Evolutionary conservation across 2,797 vertebrate genomes (phyloP).

Genomic region (Amblyraja radiata): DNA sequence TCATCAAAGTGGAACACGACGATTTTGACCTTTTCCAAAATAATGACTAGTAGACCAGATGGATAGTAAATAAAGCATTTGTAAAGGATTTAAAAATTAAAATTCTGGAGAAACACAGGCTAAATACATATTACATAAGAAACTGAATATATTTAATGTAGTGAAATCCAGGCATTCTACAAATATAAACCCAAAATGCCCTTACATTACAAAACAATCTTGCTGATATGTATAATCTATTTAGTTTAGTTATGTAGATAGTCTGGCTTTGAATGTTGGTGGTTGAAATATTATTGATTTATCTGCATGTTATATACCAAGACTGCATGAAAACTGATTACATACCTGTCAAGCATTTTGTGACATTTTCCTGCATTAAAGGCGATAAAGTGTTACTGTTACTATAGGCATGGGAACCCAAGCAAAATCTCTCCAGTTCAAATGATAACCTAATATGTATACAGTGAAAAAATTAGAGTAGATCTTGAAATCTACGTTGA

Average conservation of each 20-base stretch:
- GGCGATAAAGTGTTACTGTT: not conserved
- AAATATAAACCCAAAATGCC: not conserved
- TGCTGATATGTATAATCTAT: not conserved
- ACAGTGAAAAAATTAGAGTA: not conserved
- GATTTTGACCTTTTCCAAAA: constrained; percentile 21
- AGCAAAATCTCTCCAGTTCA: not conserved
- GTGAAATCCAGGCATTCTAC: not conserved
- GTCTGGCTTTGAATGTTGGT: not conserved
- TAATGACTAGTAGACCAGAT: not conserved
- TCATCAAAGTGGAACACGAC: not conserved
- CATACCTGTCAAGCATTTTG: not conserved
- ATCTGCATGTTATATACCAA: not conserved
- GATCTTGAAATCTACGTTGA: not conserved
- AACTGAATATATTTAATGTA: not conserved
- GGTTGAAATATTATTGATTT: constrained; percentile 14
- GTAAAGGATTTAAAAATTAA: not conserved
- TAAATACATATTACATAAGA: not conserved
- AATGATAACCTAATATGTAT: not conserved
- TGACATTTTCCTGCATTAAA: not conserved
- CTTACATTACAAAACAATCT: not conserved
- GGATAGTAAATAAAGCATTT: not conserved
- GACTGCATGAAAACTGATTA: not conserved
- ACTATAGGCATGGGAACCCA: not conserved
- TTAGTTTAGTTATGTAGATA: not conserved
- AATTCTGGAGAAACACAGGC: not conserved